These are phyloP conservation scores for Oryctolagus cuniculus DNA, from an alignment of 2,113 vertebrate genomes.

Conservation along the genomic window mOryCun1.1 NC_091444.1:25682001-25682500, in stretches of 20 bases:
- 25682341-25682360: not conserved
- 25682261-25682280: not conserved
- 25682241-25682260: not conserved
- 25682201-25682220: not conserved
- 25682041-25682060: not conserved
- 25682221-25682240: constrained; percentile 7
- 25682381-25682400: not conserved
- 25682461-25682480: not conserved
- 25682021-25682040: not conserved
- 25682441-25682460: not conserved
- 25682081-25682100: not conserved
- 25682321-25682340: not conserved
- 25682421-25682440: not conserved
- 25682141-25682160: not conserved
- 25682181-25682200: not conserved
- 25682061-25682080: not conserved
- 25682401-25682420: not conserved
- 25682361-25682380: not conserved
- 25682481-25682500: not conserved
- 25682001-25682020: not conserved
- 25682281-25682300: not conserved
- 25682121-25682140: not conserved
- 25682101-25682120: not conserved
- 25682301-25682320: not conserved
- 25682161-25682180: not conserved